These are phyloP conservation scores for Vipera ursinii DNA, from an alignment of 2,797 vertebrate genomes.

Conservation along the genomic window DNA sequence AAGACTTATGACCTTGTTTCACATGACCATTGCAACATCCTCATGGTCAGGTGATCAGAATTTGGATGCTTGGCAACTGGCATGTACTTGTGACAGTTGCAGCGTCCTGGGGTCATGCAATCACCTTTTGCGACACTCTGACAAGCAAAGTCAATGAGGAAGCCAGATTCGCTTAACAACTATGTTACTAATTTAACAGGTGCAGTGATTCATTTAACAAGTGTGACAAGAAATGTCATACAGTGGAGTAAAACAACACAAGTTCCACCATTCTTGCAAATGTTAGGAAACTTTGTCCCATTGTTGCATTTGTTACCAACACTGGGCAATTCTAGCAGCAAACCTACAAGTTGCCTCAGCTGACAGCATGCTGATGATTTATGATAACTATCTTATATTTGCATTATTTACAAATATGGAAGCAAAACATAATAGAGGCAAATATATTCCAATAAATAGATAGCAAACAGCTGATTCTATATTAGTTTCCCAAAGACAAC, in stretches of 20 bases:
- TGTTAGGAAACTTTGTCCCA: background rate
- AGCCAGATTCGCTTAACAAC: background rate
- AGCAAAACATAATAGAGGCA: background rate
- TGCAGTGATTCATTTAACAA: background rate
- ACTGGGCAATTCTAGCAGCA: background rate
- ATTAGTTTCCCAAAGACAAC: background rate
- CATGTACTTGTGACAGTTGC: background rate
- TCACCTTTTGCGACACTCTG: background rate
- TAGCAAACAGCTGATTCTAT: background rate
- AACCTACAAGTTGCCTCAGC: background rate
- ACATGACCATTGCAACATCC: background rate
- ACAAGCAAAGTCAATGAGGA: background rate
- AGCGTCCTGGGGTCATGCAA: background rate
- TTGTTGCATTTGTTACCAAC: background rate
- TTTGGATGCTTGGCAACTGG: background rate
- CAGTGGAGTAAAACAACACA: background rate
- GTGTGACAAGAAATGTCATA: background rate
- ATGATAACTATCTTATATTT: background rate
- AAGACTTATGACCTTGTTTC: background rate
- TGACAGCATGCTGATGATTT: background rate
- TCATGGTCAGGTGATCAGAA: background rate
- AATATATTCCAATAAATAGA: background rate
- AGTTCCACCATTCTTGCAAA: background rate
- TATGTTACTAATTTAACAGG: background rate
- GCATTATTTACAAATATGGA: background rate